These are phyloP conservation scores for Trachythela sp. DNA, from an alignment of 64 coral and sea anemone genomes.

Conservation along the genomic window DNA sequence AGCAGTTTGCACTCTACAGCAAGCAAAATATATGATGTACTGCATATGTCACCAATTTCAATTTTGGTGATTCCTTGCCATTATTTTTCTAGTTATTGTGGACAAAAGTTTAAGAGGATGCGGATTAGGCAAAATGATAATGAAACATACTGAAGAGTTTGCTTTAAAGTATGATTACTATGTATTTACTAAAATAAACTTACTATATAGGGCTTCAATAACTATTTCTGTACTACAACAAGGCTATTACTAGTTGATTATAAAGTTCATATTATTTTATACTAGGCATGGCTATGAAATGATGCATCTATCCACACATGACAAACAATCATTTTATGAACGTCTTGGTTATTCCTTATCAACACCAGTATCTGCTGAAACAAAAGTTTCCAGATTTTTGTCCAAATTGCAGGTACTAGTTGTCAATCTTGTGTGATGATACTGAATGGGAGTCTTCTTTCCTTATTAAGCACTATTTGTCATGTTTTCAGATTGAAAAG, in stretches of 20 bases:
- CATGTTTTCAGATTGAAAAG: too few relatives aligned
- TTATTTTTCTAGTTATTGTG: constrained; percentile 63
- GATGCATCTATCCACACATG: constrained; percentile 63
- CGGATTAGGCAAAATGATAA: constrained; percentile 82
- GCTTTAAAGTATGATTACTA: constrained; percentile 40
- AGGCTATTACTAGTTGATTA: too few relatives aligned
- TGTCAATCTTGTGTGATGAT: neutral
- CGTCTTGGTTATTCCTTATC: constrained; percentile 69
- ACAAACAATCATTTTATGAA: constrained; percentile 88
- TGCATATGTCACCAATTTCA: too few relatives aligned
- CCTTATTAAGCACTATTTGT: neutral
- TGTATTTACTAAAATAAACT: neutral
- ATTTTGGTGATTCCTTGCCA: too few relatives aligned
- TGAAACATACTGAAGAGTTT: constrained; percentile 67
- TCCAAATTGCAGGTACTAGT: neutral
- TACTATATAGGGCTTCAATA: too few relatives aligned
- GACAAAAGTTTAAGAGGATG: constrained; percentile 56
- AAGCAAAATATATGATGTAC: neutral
- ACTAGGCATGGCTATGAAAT: constrained; percentile 57
- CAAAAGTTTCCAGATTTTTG: neutral
- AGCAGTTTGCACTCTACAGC: neutral
- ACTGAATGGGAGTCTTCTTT: neutral
- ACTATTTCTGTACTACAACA: too few relatives aligned
- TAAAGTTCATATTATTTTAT: neutral
- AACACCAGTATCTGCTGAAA: constrained; percentile 58